phyloP scores from a whole-genome alignment of 2,113 vertebrate species.

The Periophthalmodon schlosseri region DNA sequence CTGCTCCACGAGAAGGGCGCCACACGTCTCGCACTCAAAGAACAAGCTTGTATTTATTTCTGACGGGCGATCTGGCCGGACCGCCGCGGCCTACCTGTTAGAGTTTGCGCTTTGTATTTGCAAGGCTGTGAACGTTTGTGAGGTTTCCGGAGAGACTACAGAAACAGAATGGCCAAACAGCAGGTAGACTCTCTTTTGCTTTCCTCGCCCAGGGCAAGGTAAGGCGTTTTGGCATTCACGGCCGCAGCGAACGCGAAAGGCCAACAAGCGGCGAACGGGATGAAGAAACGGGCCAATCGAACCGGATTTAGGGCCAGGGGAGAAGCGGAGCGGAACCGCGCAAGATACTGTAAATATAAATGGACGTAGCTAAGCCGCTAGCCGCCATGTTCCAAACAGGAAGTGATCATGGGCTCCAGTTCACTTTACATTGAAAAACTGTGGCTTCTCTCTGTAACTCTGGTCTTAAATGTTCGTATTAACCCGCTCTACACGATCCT shows the following conservation, averaged over 20 bases:
- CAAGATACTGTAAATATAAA: neutral
- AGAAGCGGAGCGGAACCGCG: slow-evolving; percentile 13
- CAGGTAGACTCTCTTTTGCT: slow-evolving; percentile 64
- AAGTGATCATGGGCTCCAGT: no score
- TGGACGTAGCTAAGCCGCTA: no score
- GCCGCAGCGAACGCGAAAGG: slow-evolving; percentile 57
- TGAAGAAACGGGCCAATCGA: slow-evolving; percentile 48
- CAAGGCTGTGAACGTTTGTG: slow-evolving; percentile 39
- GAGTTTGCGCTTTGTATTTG: slow-evolving; percentile 31
- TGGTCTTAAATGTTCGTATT: no score
- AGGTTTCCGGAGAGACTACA: slow-evolving; percentile 59
- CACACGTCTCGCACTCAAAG: slow-evolving; percentile 66
- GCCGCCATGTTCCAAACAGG: no score
- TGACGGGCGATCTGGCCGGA: slow-evolving; percentile 71
- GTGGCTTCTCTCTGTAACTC: no score
- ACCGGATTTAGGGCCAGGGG: slow-evolving; percentile 43
- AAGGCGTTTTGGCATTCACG: slow-evolving; percentile 64
- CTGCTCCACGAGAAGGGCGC: slow-evolving; percentile 56
- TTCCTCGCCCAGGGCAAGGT: slow-evolving; percentile 73
- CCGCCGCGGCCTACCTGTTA: slow-evolving; percentile 48
- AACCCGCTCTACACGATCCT: no score
- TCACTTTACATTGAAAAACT: no score
- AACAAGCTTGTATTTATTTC: slow-evolving; percentile 67
- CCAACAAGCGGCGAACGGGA: slow-evolving; percentile 57
- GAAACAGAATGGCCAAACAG: slow-evolving; percentile 63